A percentile compares a stretch with the other conserved stretches of the same genome.
Conservation (phyloP, 53 echinoderm and acorn worm genomes). For the Antedon mediterranea region DNA sequence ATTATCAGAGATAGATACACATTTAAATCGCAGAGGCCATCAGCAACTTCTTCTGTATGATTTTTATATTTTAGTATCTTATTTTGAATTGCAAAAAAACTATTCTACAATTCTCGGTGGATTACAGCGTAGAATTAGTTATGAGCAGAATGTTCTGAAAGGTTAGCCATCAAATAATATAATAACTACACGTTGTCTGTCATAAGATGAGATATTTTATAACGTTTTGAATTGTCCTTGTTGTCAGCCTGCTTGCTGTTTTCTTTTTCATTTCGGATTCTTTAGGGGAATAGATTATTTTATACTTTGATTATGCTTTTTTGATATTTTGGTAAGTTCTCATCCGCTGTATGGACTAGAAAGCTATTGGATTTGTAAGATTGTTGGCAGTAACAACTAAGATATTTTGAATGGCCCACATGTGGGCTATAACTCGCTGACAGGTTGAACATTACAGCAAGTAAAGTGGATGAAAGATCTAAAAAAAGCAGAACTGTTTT, state of each 20-base stretch:
- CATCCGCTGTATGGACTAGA: not conserved
- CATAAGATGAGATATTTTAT: not conserved
- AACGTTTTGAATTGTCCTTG: not conserved
- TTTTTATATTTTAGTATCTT: too few species aligned
- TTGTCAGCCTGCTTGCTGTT: not conserved
- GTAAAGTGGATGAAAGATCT: not conserved
- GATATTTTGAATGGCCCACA: not conserved
- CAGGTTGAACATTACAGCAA: not conserved
- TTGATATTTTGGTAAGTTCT: not conserved
- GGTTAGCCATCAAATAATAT: not conserved
- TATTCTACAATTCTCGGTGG: not conserved
- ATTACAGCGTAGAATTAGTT: not conserved
- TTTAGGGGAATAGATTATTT: not conserved
- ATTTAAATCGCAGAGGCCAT: too few species aligned
- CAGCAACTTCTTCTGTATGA: too few species aligned
- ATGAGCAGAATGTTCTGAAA: not conserved
- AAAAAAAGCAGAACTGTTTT: not conserved
- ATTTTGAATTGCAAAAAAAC: not conserved
- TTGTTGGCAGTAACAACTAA: not conserved
- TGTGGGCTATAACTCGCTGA: not conserved
- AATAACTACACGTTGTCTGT: not conserved
- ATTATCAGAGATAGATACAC: too few species aligned
- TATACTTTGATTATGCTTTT: not conserved
- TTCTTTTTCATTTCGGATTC: not conserved
- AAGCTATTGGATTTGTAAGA: too few species aligned